phyloP scores from a whole-genome alignment of 1,140 invertebrate genomes.

The Adoxophyes honmai region DNA sequence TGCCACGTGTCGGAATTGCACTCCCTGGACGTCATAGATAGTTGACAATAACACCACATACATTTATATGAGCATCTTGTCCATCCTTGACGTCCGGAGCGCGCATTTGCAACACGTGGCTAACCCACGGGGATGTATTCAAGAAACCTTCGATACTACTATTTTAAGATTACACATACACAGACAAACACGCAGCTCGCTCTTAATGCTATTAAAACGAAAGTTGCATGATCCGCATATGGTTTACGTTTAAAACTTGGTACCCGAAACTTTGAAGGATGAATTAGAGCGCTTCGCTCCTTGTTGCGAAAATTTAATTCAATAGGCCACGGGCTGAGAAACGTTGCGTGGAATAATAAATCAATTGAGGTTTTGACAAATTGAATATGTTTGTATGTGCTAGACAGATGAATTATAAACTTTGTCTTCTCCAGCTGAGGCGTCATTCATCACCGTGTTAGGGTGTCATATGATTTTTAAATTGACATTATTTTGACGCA shows the following conservation, averaged over 20 bases:
- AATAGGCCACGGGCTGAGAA: neutral
- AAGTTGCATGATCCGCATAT: neutral
- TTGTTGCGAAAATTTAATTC: slow-evolving; percentile 5
- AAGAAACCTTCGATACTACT: too few species aligned
- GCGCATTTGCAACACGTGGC: too few species aligned
- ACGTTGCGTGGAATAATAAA: slow-evolving; percentile 4
- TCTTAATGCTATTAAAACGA: neutral
- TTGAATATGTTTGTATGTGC: slow-evolving; percentile 6
- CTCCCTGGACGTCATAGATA: too few species aligned
- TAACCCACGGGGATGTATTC: too few species aligned
- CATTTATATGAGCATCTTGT: too few species aligned
- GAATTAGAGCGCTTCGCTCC: neutral
- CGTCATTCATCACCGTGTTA: neutral
- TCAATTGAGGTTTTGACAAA: slow-evolving; percentile 9
- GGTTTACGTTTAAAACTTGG: slow-evolving; percentile 5
- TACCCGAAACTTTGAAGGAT: slow-evolving; percentile 5
- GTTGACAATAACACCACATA: too few species aligned
- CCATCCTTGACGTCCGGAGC: too few species aligned
- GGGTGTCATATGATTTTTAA: neutral
- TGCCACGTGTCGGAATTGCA: too few species aligned
- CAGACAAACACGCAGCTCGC: neutral
- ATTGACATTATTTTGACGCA: neutral
- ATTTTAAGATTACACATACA: too few species aligned
- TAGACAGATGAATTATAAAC: slow-evolving; percentile 12
- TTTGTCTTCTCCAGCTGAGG: neutral